Base-by-base conservation (phyloP, 2,113 vertebrate genomes). In the Paedocypris sp. region DNA sequence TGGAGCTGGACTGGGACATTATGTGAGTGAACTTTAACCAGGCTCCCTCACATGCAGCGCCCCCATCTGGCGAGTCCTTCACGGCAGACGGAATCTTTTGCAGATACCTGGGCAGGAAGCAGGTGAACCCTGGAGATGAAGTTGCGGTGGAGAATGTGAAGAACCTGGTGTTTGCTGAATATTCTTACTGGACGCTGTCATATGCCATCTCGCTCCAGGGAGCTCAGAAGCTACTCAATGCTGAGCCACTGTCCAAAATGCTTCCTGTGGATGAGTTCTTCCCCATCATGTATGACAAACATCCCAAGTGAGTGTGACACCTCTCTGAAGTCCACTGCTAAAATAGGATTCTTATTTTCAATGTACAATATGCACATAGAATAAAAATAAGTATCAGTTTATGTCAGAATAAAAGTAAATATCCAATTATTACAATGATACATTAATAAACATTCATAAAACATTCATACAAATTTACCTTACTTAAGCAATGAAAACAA, bases 261-360 rank as follows among this genome's bases (percentile, higher is more conserved):
- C 81, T 98, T 53, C 95, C 95, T 0, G 90, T 98, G n/a, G 93
- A 98, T 0, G 94, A 98, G 68, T 98, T 94, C 76, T 81, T 98
- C 60, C 95, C 95, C 76, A 88, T 99, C 79, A 97, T 98, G 95
- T 97, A 92, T 0, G 87, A 98, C 87, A 92, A 83, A 62, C 95
- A 99, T 69, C 90, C 91, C 67, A 98, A 94, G 95, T 99, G 77
- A 60, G 89, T 79, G 31, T 12, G 1, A 6, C 10, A 16, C 1
- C 12, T 41, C 11, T 23, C 13, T 10, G 36, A 32, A 12, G 25
- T 3, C n/a, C 23, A 4, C 9, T n/a, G 7, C 22, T n/a, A 49
- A 38, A 22, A n/a, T n/a, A n/a, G n/a, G n/a, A n/a, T n/a, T n/a
- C n/a, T n/a, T n/a, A n/a, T n/a, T n/a, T 43, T 45, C 11, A 32